These are phyloP conservation scores for Zaprionus obscuricornis DNA, from an alignment of 2,888 invertebrate genomes.

Conservation along the genomic window DNA sequence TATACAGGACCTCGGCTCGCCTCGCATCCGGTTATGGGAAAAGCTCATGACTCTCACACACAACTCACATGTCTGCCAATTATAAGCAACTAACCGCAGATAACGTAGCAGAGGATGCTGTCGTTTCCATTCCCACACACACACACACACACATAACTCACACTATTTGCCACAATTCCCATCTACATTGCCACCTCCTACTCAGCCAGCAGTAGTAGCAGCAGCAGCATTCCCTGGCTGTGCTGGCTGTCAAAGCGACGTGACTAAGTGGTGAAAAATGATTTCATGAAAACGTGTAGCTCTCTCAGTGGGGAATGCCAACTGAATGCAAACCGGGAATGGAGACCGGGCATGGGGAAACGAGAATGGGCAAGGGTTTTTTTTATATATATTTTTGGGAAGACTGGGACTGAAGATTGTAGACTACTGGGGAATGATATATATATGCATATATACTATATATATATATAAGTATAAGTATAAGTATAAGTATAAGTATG, in stretches of 20 bases:
- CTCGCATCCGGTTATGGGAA: constrained; percentile 53
- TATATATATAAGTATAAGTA: too few species aligned
- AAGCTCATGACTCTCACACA: constrained; percentile 52
- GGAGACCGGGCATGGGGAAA: background rate
- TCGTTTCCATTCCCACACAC: constrained; percentile 39
- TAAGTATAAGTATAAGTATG: background rate
- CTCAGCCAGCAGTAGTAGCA: constrained; percentile 16
- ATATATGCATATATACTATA: too few species aligned
- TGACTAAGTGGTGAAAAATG: constrained; percentile 76
- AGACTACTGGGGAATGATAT: too few species aligned
- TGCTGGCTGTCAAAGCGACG: constrained; percentile 75
- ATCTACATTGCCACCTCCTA: constrained; percentile 9
- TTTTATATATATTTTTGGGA: too few species aligned
- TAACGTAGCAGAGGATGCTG: constrained; percentile 65
- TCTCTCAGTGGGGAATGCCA: constrained; percentile 62
- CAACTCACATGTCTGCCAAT: constrained; percentile 74
- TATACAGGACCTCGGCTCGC: too few species aligned
- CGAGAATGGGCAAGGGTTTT: constrained; percentile 10
- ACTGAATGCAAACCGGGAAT: constrained; percentile 47
- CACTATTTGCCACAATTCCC: constrained; percentile 16
- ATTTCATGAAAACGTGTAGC: constrained; percentile 77
- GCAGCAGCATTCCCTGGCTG: constrained; percentile 36
- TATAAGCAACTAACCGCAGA: constrained; percentile 76
- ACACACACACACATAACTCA: too few species aligned
- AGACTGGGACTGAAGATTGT: too few species aligned